These are phyloP conservation scores for Mormyrus hasselquistii DNA, from an alignment of 2,797 vertebrate species.

Conservation along the genomic window DNA sequence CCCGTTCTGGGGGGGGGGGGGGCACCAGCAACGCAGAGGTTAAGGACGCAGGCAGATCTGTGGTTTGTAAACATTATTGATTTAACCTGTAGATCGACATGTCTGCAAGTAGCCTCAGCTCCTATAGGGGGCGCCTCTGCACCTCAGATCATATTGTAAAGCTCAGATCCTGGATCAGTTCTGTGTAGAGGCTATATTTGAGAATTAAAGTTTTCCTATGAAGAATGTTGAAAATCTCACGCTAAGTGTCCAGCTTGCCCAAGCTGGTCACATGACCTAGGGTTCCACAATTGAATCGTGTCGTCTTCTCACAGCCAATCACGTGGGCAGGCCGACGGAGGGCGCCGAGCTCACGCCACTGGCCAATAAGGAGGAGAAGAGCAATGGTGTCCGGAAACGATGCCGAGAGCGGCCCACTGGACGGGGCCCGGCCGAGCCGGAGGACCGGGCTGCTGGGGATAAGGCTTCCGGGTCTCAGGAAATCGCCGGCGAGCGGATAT, in stretches of 20 bases:
- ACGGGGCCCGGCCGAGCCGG: constrained; percentile 34
- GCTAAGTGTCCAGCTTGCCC: background rate
- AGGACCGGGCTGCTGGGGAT: constrained; percentile 34
- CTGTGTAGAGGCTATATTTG: background rate
- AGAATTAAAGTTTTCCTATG: background rate
- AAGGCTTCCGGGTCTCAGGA: constrained; percentile 45
- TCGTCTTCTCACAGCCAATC: constrained; percentile 50
- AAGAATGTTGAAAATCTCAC: background rate
- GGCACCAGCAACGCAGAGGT: background rate
- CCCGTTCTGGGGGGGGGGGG: background rate
- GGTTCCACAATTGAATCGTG: background rate
- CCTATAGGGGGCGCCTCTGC: background rate
- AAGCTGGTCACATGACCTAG: background rate
- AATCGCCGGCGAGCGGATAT: constrained; percentile 47
- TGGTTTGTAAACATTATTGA: background rate
- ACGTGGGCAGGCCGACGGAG: constrained; percentile 53
- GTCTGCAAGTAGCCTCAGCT: background rate
- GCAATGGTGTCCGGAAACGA: constrained; percentile 71
- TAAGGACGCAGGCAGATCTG: background rate
- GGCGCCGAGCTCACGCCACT: constrained; percentile 45
- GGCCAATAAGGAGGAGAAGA: constrained; percentile 66
- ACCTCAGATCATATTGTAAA: background rate
- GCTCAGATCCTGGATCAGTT: background rate
- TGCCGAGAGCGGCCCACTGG: constrained; percentile 50
- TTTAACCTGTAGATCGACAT: background rate